These are phyloP conservation scores for Pristionchus fissidentatus DNA, from an alignment of 2,888 invertebrate genomes.

Conservation along the genomic window DNA sequence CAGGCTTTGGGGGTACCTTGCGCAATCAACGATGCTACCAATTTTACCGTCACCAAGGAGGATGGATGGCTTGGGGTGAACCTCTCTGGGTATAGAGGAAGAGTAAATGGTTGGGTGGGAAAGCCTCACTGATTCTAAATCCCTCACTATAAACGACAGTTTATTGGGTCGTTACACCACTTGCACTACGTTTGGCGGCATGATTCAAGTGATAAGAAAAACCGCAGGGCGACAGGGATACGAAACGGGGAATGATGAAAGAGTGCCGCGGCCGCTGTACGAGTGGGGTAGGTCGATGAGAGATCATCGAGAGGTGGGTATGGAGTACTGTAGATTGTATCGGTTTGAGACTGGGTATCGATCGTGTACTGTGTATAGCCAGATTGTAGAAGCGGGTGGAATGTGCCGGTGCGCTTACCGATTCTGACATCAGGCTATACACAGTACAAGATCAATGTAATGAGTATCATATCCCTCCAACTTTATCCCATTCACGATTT, in stretches of 20 bases:
- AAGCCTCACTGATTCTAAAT: too few species aligned
- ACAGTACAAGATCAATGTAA: background rate
- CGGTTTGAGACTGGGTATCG: background rate
- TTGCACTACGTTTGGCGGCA: background rate
- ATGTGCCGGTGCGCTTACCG: background rate
- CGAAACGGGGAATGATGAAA: background rate
- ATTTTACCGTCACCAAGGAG: too few species aligned
- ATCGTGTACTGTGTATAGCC: background rate
- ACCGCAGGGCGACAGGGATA: background rate
- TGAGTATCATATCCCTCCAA: background rate
- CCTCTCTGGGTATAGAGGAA: background rate
- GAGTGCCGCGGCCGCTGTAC: constrained; percentile 9
- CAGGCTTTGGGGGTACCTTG: too few species aligned
- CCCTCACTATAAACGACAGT: background rate
- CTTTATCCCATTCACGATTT: background rate
- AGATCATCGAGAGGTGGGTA: background rate
- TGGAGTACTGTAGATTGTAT: background rate
- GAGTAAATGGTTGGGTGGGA: too few species aligned
- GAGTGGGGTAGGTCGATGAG: background rate
- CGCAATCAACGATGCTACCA: too few species aligned
- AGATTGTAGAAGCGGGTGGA: background rate
- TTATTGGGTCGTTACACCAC: constrained; percentile 29
- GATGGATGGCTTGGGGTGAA: too few species aligned
- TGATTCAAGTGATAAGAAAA: background rate
- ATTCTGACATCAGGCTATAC: too few species aligned